Evolutionary conservation across 2,797 vertebrate genomes (phyloP).

Genomic region (Nyctibius grandis): DNA sequence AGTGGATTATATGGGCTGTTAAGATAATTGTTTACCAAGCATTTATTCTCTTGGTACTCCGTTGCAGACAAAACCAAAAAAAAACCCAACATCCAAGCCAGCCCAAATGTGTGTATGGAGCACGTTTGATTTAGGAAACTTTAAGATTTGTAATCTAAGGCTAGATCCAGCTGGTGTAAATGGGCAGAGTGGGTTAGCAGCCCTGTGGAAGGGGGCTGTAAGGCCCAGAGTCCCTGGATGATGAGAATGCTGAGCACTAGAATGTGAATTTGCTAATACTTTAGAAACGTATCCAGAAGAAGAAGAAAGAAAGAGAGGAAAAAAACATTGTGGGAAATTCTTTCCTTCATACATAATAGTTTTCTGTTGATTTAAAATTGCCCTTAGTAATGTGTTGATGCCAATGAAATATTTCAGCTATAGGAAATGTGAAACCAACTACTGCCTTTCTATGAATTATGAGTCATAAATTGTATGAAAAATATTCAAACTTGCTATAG

Average conservation of each 20-base stretch:
- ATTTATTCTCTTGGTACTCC: background rate
- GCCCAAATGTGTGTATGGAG: background rate
- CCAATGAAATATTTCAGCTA: conserved; percentile 31
- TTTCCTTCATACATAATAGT: conserved; percentile 62
- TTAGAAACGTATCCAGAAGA: conserved; percentile 51
- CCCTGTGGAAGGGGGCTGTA: background rate
- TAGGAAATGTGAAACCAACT: conserved; percentile 34
- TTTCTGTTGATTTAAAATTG: conserved; percentile 64
- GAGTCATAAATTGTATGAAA: conserved; percentile 45
- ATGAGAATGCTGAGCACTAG: conserved; percentile 3
- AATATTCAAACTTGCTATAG: background rate
- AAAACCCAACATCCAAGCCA: background rate
- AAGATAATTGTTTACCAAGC: background rate
- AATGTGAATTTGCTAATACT: conserved; percentile 26
- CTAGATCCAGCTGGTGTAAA: background rate
- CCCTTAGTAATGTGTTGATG: conserved; percentile 27
- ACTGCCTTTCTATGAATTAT: conserved; percentile 45
- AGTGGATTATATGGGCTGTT: background rate
- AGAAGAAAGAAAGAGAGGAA: background rate
- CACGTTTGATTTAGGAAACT: background rate
- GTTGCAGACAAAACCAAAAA: background rate
- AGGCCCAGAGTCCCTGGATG: background rate
- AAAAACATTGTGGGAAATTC: conserved; percentile 63
- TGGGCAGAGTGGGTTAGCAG: background rate
- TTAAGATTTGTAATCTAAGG: background rate